Base-by-base conservation (phyloP, 2,797 vertebrate species). In the Carapus acus region DNA sequence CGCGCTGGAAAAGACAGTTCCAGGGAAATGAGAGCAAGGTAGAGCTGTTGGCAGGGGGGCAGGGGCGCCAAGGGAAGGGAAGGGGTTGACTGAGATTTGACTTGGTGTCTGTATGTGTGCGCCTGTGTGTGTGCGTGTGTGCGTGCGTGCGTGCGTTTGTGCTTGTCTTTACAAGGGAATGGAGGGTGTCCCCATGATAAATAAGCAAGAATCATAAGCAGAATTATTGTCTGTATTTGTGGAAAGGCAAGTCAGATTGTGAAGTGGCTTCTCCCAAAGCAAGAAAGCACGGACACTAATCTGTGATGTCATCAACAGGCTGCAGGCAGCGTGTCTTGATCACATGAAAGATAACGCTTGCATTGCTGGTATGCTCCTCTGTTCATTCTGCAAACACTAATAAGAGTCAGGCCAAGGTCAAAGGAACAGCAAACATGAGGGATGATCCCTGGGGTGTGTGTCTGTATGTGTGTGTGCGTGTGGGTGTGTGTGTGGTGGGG, bases 281-380 rank as follows among this genome's bases (percentile, higher is more conserved):
- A 11, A 58, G 43, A 50, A 56, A 16, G 13, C 4, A 27, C 21
- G 39, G 51, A 57, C 42, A 53, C 43, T 37, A 20, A 62, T 66
- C 60, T 55, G 59, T 74, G 77, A 82, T 76, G 74, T 78, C 76
- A 75, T 77, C 79, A 81, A 53, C 59, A 67, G 23, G 77, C 77
- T 80, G 74, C 59, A 15, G 65, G 65, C 54, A 17, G 43, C 61
- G 43, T 67, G 45, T 68, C 36, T 53, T 65, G 54, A 78, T 61
- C 65, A 68, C 73, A 80, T 79, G 74, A 73, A 69, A 71, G 72
- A 78, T 74, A 59, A 16, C 43, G 77, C 62, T 71, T 71, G 48
- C 34, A 48, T 62, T 43, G 62, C 50, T 49, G 49, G 72, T 67
- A 54, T 69, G 14, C n/a, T 50, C 45, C 45, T 43, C 49, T 60